Evolutionary conservation across 2,113 vertebrate species (phyloP).

Genomic region (Dipodomys stephensi): DNA sequence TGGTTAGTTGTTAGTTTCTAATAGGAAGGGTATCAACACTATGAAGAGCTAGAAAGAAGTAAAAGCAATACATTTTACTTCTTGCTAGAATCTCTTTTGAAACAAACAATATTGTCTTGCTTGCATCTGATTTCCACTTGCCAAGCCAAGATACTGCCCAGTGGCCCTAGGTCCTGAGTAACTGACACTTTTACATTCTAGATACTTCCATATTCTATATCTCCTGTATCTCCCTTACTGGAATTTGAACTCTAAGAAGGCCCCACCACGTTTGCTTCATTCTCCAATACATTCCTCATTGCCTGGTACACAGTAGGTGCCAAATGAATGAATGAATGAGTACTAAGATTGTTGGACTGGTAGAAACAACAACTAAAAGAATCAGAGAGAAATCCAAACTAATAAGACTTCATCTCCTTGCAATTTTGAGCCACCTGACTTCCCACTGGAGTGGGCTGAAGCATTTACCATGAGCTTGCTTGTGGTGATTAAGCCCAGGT

Average conservation of each 20-base stretch:
- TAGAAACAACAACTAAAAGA: slow-evolving; percentile 1
- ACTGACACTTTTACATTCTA: too few relatives aligned
- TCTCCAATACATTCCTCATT: not conserved
- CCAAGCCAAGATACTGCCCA: too few relatives aligned
- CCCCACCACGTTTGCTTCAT: not conserved
- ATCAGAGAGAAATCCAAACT: not conserved
- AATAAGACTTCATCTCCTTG: not conserved
- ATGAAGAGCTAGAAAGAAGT: too few relatives aligned
- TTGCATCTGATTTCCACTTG: too few relatives aligned
- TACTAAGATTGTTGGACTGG: not conserved
- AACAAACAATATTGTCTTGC: too few relatives aligned
- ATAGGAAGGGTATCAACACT: too few relatives aligned
- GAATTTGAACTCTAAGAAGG: not conserved
- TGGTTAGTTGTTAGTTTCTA: too few relatives aligned
- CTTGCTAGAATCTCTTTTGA: too few relatives aligned
- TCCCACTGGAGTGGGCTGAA: not conserved
- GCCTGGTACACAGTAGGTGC: too few relatives aligned
- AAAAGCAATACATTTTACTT: too few relatives aligned
- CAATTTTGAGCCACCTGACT: not conserved
- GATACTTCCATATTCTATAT: not conserved
- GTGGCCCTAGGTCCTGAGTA: too few relatives aligned
- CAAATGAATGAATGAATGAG: not conserved
- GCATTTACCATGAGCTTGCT: not conserved
- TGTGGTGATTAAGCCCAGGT: not conserved
- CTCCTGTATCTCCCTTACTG: not conserved